Percentiles rank a stretch among this genome's conserved stretches.
Conservation (phyloP, 2,888 invertebrate genomes). For the Trachelus tabidus region DNA sequence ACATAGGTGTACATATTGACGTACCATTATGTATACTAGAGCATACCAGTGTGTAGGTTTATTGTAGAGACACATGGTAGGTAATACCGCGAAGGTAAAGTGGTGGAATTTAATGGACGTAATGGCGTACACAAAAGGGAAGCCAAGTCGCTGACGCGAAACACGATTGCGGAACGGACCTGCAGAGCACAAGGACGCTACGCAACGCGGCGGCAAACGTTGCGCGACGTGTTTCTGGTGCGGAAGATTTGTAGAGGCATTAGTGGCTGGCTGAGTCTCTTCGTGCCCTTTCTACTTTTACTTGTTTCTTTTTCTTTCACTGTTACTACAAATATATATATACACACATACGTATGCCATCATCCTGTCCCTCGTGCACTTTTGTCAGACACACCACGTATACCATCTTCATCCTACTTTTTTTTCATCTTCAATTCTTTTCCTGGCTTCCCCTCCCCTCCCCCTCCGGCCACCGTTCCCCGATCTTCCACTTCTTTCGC, state of each 20-base stretch:
- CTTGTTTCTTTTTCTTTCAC: not conserved
- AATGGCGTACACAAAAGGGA: not conserved
- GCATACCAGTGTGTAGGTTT: not conserved
- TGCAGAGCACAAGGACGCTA: not conserved
- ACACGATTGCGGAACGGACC: not conserved
- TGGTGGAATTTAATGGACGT: not conserved
- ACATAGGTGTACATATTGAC: no score
- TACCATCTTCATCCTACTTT: not conserved
- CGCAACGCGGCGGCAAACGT: not conserved
- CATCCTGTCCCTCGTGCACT: not conserved
- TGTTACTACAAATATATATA: no score
- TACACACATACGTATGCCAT: no score
- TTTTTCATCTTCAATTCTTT: not conserved
- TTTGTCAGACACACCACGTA: not conserved
- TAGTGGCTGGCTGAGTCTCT: conserved; percentile 23
- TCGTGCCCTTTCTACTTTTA: not conserved
- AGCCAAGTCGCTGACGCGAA: not conserved
- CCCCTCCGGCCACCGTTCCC: no score
- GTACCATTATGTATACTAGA: not conserved
- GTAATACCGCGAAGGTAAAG: not conserved
- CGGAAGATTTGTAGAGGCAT: conserved; percentile 32
- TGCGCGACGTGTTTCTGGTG: conserved; percentile 11
- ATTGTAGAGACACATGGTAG: not conserved
- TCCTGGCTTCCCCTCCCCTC: not conserved
- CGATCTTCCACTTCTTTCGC: not conserved